phyloP scores from a whole-genome alignment of 2,888 invertebrate species.

The Meloe dianella region DNA sequence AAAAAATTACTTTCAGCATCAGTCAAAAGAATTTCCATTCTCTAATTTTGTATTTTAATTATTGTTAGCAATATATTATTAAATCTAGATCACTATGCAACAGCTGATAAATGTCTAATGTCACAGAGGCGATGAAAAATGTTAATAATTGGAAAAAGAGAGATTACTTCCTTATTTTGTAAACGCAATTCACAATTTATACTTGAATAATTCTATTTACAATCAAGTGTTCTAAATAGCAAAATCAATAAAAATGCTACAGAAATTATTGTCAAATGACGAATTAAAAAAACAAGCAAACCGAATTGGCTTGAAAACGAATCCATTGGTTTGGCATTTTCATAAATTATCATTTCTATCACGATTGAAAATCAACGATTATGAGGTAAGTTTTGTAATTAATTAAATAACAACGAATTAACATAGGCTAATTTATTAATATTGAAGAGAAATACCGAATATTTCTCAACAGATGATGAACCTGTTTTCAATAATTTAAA shows the following conservation, averaged over 20 bases:
- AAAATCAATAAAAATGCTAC: background rate
- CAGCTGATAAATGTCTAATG: too few relatives aligned
- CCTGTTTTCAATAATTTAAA: background rate
- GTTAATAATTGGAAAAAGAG: too few relatives aligned
- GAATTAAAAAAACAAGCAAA: background rate
- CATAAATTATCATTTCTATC: slow-evolving; percentile 3
- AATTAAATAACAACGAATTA: too few relatives aligned
- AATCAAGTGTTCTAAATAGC: background rate
- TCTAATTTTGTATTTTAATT: too few relatives aligned
- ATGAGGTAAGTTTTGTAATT: background rate
- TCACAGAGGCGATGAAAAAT: too few relatives aligned
- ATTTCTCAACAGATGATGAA: background rate
- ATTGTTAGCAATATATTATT: too few relatives aligned
- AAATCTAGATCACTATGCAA: too few relatives aligned
- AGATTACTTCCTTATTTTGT: too few relatives aligned
- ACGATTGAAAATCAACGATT: background rate
- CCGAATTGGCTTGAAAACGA: background rate
- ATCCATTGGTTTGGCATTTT: background rate
- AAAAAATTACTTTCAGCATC: too few relatives aligned
- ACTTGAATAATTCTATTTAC: background rate
- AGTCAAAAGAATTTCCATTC: too few relatives aligned
- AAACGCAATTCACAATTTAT: too few relatives aligned
- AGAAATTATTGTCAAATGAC: background rate
- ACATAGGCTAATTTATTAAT: background rate
- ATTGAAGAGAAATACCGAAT: background rate